Conservation (phyloP, 2,888 invertebrate genomes). For the Acanthosepion lycidas region DNA sequence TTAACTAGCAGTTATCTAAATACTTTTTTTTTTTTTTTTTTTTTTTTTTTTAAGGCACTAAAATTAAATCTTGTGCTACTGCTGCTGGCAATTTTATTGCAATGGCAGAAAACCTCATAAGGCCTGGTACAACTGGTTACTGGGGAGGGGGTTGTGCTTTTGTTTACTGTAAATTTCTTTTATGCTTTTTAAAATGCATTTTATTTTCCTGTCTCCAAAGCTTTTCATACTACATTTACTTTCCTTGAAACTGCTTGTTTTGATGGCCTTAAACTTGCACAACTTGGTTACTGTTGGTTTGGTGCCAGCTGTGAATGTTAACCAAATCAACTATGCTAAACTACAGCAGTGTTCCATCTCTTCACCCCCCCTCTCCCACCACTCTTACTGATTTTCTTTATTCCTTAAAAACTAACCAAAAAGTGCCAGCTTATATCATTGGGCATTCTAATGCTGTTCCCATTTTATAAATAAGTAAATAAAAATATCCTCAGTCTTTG, state of each 20-base stretch:
- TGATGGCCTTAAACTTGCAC: constrained; percentile 33
- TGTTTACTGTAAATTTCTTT: background rate
- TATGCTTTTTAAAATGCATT: background rate
- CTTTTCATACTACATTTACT: constrained; percentile 2
- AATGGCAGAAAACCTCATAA: background rate
- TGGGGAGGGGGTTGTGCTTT: background rate
- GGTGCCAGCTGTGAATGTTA: background rate
- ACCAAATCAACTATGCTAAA: background rate
- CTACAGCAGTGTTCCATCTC: background rate
- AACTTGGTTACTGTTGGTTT: constrained; percentile 33
- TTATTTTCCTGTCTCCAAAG: background rate
- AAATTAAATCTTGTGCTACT: background rate
- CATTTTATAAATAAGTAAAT: background rate
- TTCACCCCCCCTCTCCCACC: background rate
- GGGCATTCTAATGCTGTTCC: background rate
- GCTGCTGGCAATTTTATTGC: background rate
- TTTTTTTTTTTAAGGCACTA: background rate
- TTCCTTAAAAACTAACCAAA: background rate
- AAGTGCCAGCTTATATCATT: background rate
- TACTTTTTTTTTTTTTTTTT: background rate
- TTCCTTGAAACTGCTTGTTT: constrained; percentile 12
- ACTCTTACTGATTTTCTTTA: background rate
- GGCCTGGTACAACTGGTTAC: background rate
- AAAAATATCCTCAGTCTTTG: no score
- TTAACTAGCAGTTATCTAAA: no score